phyloP scores from a whole-genome alignment of 2,797 vertebrate species.

The Schizopygopsis malacanthus region DNA sequence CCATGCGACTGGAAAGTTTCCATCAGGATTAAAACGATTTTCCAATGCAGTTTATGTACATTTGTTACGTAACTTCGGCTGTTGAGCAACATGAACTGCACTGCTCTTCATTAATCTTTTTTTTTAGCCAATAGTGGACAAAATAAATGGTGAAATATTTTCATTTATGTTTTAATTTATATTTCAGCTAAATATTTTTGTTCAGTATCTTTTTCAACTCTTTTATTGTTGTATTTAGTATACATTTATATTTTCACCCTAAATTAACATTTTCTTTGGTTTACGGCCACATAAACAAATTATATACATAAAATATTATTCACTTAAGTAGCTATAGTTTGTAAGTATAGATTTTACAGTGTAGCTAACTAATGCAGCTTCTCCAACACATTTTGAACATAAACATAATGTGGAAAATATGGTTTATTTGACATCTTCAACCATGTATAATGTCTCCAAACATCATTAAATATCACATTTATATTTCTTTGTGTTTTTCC shows the following conservation, averaged over 20 bases:
- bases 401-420: background rate
- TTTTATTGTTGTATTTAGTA: background rate
- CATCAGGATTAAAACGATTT: background rate
- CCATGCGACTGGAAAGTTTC: background rate
- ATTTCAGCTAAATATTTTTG: background rate
- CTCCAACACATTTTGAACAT: background rate
- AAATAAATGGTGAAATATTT: background rate
- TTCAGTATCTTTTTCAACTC: background rate
- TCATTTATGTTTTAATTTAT: no score
- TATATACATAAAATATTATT: background rate
- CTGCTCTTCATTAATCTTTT: background rate
- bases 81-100: background rate
- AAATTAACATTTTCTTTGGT: background rate
- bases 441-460: background rate
- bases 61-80: background rate
- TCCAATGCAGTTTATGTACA: background rate
- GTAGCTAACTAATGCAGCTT: background rate
- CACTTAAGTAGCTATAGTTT: background rate
- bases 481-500: conserved; percentile 28
- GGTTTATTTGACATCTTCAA: background rate
- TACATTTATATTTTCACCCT: background rate
- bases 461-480: conserved; percentile 1
- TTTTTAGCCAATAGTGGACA: background rate
- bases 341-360: background rate
- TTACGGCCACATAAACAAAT: background rate